Percentiles rank a stretch among this genome's conserved stretches.
Conservation (phyloP, 2,888 invertebrate species). For the Cybosia mesomella region DNA sequence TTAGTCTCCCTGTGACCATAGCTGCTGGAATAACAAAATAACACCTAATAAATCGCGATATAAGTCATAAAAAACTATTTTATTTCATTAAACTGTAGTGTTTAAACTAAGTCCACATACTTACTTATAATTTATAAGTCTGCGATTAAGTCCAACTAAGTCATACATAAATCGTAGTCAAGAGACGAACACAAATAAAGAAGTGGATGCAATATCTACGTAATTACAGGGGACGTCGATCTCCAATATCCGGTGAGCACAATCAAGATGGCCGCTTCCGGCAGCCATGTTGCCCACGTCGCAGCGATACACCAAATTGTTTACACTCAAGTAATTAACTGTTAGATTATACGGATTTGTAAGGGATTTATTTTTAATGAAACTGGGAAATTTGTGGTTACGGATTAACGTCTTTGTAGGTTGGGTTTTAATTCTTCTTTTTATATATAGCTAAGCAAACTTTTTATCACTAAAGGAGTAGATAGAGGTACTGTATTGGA, state of each 20-base stretch:
- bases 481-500: too few relatives aligned
- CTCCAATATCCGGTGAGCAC: slow-evolving; percentile 68
- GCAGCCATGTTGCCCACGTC: slow-evolving; percentile 58
- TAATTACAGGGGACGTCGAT: slow-evolving; percentile 64
- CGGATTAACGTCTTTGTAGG: background rate
- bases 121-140: too few relatives aligned
- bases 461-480: too few relatives aligned
- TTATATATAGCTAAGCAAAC: too few relatives aligned
- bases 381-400: background rate
- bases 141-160: too few relatives aligned
- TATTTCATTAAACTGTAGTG: too few relatives aligned
- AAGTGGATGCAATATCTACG: slow-evolving; percentile 64
- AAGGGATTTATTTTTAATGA: slow-evolving; percentile 20
- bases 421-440: background rate
- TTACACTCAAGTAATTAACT: slow-evolving; percentile 36
- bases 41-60: too few relatives aligned
- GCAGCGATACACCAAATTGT: slow-evolving; percentile 47
- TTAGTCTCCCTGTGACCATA: too few relatives aligned
- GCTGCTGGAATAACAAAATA: too few relatives aligned
- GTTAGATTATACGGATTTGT: slow-evolving; percentile 39
- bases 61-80: too few relatives aligned
- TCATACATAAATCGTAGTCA: background rate
- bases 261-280: slow-evolving; percentile 82
- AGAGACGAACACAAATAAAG: slow-evolving; percentile 49
- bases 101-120: too few relatives aligned